Evolutionary conservation across 1,140 invertebrate genomes (phyloP).

Genomic region (Bicyclus anynana): DNA sequence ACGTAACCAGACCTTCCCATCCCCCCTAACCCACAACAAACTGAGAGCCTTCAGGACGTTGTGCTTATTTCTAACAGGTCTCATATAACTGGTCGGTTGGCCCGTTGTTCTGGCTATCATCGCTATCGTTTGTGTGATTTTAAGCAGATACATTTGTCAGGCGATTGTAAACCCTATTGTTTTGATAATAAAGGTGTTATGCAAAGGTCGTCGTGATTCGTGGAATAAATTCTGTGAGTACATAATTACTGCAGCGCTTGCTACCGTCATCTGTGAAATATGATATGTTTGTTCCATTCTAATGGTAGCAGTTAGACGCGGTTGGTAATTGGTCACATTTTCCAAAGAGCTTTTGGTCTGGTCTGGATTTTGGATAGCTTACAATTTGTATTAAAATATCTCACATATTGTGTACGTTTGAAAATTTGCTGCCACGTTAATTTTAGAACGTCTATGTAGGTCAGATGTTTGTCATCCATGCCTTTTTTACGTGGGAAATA

Average conservation of each 20-base stretch:
- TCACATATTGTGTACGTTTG: background rate
- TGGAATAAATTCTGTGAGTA: constrained; percentile 28
- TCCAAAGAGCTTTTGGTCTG: background rate
- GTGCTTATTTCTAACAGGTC: constrained; percentile 31
- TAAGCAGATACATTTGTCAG: constrained; percentile 7
- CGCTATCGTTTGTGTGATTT: constrained; percentile 24
- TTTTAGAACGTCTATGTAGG: no score
- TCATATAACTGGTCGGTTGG: constrained; percentile 29
- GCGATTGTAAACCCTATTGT: constrained; percentile 25
- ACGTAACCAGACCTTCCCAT: constrained; percentile 15
- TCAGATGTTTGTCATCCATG: no score
- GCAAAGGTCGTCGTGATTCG: constrained; percentile 3
- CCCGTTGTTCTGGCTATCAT: constrained; percentile 41
- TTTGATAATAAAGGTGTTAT: background rate
- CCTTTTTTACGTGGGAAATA: no score
- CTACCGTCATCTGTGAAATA: constrained; percentile 39
- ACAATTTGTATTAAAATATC: constrained; percentile 8
- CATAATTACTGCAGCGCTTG: constrained; percentile 37
- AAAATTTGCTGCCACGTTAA: no score
- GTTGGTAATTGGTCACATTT: constrained; percentile 18
- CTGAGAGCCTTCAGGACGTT: constrained; percentile 9
- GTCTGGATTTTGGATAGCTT: background rate
- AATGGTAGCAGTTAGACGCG: constrained; percentile 18
- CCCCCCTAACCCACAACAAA: constrained; percentile 12
- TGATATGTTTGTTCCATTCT: constrained; percentile 29